Percentiles rank a stretch among this genome's conserved stretches.
These are phyloP conservation scores for Drosophila hamatofila DNA, from an alignment of 2,888 invertebrate species.

Conservation along the genomic window DNA sequence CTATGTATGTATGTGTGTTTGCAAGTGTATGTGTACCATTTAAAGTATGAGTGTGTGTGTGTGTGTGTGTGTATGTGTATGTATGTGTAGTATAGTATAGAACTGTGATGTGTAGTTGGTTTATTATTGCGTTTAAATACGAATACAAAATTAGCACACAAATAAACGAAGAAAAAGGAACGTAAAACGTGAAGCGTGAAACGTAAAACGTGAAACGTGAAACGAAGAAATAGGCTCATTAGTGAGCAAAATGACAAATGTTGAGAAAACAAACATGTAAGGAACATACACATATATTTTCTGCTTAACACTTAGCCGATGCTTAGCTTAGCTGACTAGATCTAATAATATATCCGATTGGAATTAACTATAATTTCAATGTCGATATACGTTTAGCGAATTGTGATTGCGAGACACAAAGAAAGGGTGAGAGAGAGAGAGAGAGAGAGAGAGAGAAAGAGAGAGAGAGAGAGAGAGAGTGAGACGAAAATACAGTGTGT, in stretches of 20 bases:
- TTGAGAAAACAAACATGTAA: slow-evolving; percentile 24
- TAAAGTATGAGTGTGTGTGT: neutral
- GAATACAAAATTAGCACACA: slow-evolving; percentile 60
- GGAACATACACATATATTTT: slow-evolving; percentile 14
- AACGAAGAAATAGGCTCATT: slow-evolving; percentile 27
- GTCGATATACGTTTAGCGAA: slow-evolving; percentile 10
- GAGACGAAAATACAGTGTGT: neutral
- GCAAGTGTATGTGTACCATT: slow-evolving; percentile 3
- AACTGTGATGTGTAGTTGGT: slow-evolving; percentile 8
- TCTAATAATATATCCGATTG: neutral
- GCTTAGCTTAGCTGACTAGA: slow-evolving; percentile 9
- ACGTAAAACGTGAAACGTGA: slow-evolving; percentile 15
- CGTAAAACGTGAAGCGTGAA: slow-evolving; percentile 19
- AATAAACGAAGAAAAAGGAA: slow-evolving; percentile 35
- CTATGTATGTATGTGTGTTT: slow-evolving; percentile 5
- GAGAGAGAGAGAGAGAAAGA: neutral
- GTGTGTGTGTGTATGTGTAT: slow-evolving; percentile 11
- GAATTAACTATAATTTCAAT: neutral
- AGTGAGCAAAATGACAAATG: slow-evolving; percentile 23
- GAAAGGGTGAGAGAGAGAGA: neutral
- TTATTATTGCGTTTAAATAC: slow-evolving; percentile 43
- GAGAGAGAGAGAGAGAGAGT: neutral
- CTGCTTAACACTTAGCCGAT: slow-evolving; percentile 18
- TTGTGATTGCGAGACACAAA: slow-evolving; percentile 13
- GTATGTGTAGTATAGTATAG: slow-evolving; percentile 7